Evolutionary conservation across 2,113 vertebrate species (phyloP), one percentile per base, ranked within the genome.

Genomic region (Sceloporus undulatus): DNA sequence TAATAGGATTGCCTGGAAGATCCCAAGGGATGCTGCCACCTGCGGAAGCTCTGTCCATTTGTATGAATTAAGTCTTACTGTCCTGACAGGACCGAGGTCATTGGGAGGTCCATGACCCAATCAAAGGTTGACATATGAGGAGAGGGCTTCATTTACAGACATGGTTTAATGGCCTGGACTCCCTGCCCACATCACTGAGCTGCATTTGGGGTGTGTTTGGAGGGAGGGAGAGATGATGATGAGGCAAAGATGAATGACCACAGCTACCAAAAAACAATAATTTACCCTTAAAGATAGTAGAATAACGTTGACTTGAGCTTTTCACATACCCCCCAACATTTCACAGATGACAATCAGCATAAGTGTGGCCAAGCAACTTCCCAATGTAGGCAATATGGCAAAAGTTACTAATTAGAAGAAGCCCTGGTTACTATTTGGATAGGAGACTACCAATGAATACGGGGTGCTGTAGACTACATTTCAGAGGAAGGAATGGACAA

Each of bases 1-100:
- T 88, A 88, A 88, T 68, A 84, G 73, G 87, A 70, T 88, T 88
- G 78, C 81, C 81, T 88, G 87, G 66, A 68, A 78, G 81, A 78
- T 88, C 87, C 87, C 87, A 88, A 77, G 87, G 74, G 74, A 78
- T 29, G 16, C 65, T 84, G 81, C 74, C 87, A 78, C 87, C 81
- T 84, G 59, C 74, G 0, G 74, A 88, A 84, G 65, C n/a, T 52
- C 66, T 23, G 29, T 78, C 14, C 40, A 77, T 88, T 88, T 88
- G 56, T 42, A 78, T 78, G 56, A 77, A 62, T 82, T 68, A 78
- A 62, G 23, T 70, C 80, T 54, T 68, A 40, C 74, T 65, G 34
- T 85, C 71, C 84, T 85, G 84, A 85, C 73, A 70, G 62, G 10
- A 42, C 71, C 9, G 65, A 70, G 74, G 74, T 88, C 87, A 83